Evolutionary conservation across 2,888 invertebrate genomes (phyloP), one percentile per base, ranked within the genome.

Genomic region (Agrenia bidenticulata): DNA sequence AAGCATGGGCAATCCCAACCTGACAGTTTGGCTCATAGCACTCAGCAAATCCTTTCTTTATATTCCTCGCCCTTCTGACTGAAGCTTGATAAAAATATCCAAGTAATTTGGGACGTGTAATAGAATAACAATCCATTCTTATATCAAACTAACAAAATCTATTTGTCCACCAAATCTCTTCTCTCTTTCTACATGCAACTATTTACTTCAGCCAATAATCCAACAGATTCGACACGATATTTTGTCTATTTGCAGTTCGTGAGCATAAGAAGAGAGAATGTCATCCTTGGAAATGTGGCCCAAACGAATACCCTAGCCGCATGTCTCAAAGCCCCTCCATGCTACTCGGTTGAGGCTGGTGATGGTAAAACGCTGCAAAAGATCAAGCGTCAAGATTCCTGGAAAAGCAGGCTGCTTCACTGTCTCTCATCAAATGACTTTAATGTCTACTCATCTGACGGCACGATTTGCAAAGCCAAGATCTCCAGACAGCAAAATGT

Each of bases 351-450:
- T 1, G 57, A 62, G 7, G 56, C 64, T 17, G 11, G 49, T 27
- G 55, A 65, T 42, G 68, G 68, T 17, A 65, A 63, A 59, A 55
- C 63, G 5, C 32, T 68, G 9, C 49, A 57, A n/a, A 59, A 23
- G 26, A 64, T 68, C 11, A 23, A 41, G 9, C 54, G 68, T 57
- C 59, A 68, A 63, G 27, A 51, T 24, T 27, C 55, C 17, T 55
- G 55, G 55, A 55, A 37, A 32, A 65, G 60, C 17, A 32, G 51
- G 56, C 39, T 62, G n/a, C 54, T 55, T 21, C 51, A 59, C 49
- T 65, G 62, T 60, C 54, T 68, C 51, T 59, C 59, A n/a, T 21
- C 59, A 7, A 62, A 65, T 17, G 65, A 68, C 51, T 68, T 68
- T 23, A 59, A 65, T 37, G 65, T 68, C 5, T 51, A 50, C 37